These are phyloP conservation scores for Cyaniris semiargus DNA, from an alignment of 2,888 invertebrate species.

Conservation along the genomic window DNA sequence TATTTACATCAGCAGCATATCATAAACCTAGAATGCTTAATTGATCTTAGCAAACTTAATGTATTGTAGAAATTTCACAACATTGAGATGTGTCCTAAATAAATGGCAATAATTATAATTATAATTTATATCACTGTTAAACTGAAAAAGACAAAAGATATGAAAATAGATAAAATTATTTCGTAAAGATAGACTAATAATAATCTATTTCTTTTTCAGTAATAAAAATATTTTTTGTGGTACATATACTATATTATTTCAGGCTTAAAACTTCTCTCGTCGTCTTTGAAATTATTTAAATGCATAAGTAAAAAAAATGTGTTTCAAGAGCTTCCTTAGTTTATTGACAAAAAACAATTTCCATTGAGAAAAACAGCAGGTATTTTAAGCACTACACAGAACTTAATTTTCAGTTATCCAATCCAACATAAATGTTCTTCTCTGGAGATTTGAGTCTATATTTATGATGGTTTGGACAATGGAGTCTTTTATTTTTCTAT, in stretches of 20 bases:
- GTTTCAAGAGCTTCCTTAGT: too few species aligned
- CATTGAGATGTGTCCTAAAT: slow-evolving; percentile 19
- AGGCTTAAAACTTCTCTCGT: too few species aligned
- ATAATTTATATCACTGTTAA: not conserved
- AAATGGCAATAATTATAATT: not conserved
- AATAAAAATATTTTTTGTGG: not conserved
- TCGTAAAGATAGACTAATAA: not conserved
- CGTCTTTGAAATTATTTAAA: too few species aligned
- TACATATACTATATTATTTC: not conserved
- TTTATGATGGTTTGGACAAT: too few species aligned
- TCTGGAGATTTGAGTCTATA: not conserved
- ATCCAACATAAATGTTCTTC: not conserved
- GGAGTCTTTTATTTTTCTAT: too few species aligned
- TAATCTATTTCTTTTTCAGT: too few species aligned
- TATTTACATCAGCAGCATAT: not conserved
- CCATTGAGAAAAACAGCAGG: too few species aligned
- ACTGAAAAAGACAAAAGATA: not conserved
- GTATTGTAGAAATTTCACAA: slow-evolving; percentile 15
- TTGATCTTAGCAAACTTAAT: not conserved
- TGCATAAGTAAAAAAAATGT: too few species aligned
- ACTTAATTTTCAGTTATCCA: too few species aligned
- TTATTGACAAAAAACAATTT: too few species aligned
- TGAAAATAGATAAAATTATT: not conserved
- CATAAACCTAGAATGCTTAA: not conserved
- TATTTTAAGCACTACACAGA: too few species aligned